Base-by-base conservation (phyloP, 2,113 vertebrate genomes). In the Cochlearius cochlearius region DNA sequence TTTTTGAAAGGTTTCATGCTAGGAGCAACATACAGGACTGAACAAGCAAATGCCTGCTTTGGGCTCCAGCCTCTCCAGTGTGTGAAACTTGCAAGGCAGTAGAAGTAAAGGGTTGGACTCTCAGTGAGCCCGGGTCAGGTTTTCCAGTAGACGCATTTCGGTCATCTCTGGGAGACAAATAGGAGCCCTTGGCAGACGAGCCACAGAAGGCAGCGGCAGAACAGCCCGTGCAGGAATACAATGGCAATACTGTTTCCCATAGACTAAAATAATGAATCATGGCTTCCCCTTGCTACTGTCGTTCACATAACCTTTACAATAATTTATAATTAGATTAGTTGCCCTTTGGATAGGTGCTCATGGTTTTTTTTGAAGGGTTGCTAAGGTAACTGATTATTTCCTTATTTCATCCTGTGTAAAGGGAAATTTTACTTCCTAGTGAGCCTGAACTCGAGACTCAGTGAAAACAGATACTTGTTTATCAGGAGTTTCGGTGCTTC, bases 391-490 rank as follows among this genome's bases (percentile, higher is more conserved):
- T 81, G 93, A 97, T 82, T 68, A 93, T 95, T 96, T 97, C 97
- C 96, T 85, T 94, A 97, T 96, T 97, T 97, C 97, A 97, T 98
- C 97, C 98, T 97, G 97, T 96, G 68, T 93, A 93, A 92, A 30
- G 88, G 97, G 97, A 98, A 97, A 97, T 94, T 98, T 97, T 97
- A 97, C 96, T 97, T 97, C 97, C 86, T 90, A 97, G 92, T 90
- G 94, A 92, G 92, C 69, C 83, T 97, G 96, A 97, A 96, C 92
- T 96, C 2, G 10, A 93, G 68, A 49, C 50, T 78, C 49, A 50
- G 26, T 75, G 49, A 94, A 79, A 91, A 82, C 38, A 91, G 58
- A 73, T 60, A 89, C 89, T 94, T 94, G 66, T 84, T 97, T 97
- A 94, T 94, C 72, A 85, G 94, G 86, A 97, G 83, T 89, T 67